These are phyloP conservation scores for Psococerastis gibbosa DNA, from an alignment of 2,888 invertebrate species.

Conservation along the genomic window DNA sequence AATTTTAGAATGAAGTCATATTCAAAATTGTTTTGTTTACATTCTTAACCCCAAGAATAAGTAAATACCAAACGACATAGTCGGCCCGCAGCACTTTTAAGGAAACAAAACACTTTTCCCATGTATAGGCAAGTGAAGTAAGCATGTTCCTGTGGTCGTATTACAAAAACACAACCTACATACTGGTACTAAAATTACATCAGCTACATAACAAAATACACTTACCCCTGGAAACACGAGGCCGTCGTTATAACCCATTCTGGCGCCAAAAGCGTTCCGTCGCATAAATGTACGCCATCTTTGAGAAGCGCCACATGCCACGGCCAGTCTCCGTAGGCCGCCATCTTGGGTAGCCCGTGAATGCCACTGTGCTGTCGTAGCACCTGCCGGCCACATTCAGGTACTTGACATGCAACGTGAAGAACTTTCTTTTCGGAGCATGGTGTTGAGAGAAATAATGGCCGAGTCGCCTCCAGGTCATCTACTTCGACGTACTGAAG, in stretches of 20 bases:
- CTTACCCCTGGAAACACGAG: conserved; percentile 56
- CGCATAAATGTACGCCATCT: conserved; percentile 72
- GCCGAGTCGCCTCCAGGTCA: conserved; percentile 32
- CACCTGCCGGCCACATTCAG: conserved; percentile 19
- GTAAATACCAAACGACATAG: too few relatives aligned
- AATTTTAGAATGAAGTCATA: too few relatives aligned
- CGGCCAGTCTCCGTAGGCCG: conserved; percentile 77
- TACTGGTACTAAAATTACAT: too few relatives aligned
- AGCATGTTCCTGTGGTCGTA: not conserved
- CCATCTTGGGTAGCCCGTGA: conserved; percentile 45
- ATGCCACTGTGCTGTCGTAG: conserved; percentile 23
- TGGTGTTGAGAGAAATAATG: conserved; percentile 45
- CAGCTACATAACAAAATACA: too few relatives aligned
- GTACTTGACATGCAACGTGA: conserved; percentile 44
- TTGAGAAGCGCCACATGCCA: conserved; percentile 73
- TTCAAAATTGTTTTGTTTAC: too few relatives aligned
- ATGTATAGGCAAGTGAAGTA: too few relatives aligned
- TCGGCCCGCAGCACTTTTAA: too few relatives aligned
- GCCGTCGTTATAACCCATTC: conserved; percentile 75
- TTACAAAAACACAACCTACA: too few relatives aligned
- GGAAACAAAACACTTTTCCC: too few relatives aligned
- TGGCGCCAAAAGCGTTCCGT: conserved; percentile 62
- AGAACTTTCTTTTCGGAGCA: conserved; percentile 61
- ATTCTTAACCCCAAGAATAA: too few relatives aligned
- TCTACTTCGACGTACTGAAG: conserved; percentile 62